phyloP scores from a whole-genome alignment of 2,113 vertebrate genomes.

The Nanorana parkeri region DNA sequence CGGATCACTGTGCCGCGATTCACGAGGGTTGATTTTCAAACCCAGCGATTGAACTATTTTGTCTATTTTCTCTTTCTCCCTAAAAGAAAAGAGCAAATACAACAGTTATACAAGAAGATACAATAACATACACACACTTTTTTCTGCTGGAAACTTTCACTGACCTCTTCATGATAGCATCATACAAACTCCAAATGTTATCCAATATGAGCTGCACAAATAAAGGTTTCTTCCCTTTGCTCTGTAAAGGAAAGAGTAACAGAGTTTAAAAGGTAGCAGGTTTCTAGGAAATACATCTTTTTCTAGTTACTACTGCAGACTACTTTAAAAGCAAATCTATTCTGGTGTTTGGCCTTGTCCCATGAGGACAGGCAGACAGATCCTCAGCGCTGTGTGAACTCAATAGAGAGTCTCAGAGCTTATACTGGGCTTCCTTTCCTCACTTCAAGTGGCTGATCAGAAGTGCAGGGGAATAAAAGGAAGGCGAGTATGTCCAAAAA shows the following conservation, averaged over 20 bases:
- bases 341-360: too few species aligned
- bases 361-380: too few species aligned
- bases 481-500: too few species aligned
- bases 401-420: too few species aligned
- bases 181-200: conserved; percentile 97
- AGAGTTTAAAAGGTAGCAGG: not conserved
- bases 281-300: too few species aligned
- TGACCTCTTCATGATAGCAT: conserved; percentile 92
- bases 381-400: too few species aligned
- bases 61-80: conserved; percentile 93
- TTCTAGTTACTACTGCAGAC: too few species aligned
- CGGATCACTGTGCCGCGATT: conserved; percentile 87
- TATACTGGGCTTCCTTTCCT: too few species aligned
- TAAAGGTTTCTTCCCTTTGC: conserved; percentile 93
- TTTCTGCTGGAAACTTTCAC: conserved; percentile 8
- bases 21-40: conserved; percentile 83
- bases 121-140: not conserved
- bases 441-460: too few species aligned
- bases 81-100: conserved; percentile 58
- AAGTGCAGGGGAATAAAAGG: too few species aligned
- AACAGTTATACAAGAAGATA: not conserved
- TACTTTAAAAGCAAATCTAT: too few species aligned
- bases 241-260: conserved; percentile 68
- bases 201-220: conserved; percentile 96
- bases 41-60: conserved; percentile 90